Percentiles rank a stretch among this genome's conserved stretches.
These are phyloP conservation scores for Cydia fagiglandana DNA, from an alignment of 1,140 invertebrate species.

Conservation along the genomic window DNA sequence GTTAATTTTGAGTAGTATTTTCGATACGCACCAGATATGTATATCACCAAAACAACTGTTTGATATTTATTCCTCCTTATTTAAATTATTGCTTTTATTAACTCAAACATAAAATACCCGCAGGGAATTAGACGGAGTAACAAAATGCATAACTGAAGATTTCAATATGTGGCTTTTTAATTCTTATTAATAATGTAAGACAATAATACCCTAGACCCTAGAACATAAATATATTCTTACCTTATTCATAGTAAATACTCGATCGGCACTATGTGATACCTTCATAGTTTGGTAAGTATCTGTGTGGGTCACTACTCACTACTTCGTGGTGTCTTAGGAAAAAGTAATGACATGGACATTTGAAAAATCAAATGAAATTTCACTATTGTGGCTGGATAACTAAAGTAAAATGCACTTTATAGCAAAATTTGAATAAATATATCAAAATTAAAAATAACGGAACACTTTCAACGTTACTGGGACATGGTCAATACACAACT, in stretches of 20 bases:
- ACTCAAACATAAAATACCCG: background rate
- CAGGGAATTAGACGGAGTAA: conserved; percentile 33
- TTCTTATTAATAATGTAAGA: background rate
- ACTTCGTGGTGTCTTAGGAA: too few species aligned
- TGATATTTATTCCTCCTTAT: too few species aligned
- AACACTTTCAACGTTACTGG: conserved; percentile 29
- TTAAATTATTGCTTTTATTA: too few species aligned
- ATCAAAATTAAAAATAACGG: background rate
- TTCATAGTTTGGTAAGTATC: background rate
- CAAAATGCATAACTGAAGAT: conserved; percentile 11
- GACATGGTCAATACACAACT: conserved; percentile 67
- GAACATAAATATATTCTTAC: background rate
- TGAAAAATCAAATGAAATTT: too few species aligned
- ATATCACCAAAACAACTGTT: too few species aligned
- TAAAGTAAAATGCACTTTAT: background rate
- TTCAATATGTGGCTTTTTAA: background rate
- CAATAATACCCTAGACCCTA: background rate
- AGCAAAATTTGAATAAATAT: background rate
- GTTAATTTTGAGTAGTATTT: too few species aligned
- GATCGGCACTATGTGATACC: background rate
- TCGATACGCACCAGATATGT: too few species aligned
- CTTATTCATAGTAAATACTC: background rate
- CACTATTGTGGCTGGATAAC: too few species aligned
- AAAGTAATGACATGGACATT: too few species aligned
- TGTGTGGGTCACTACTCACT: too few species aligned